Conservation (phyloP, 2,797 vertebrate genomes). For the Eurystomus glaucurus region DNA sequence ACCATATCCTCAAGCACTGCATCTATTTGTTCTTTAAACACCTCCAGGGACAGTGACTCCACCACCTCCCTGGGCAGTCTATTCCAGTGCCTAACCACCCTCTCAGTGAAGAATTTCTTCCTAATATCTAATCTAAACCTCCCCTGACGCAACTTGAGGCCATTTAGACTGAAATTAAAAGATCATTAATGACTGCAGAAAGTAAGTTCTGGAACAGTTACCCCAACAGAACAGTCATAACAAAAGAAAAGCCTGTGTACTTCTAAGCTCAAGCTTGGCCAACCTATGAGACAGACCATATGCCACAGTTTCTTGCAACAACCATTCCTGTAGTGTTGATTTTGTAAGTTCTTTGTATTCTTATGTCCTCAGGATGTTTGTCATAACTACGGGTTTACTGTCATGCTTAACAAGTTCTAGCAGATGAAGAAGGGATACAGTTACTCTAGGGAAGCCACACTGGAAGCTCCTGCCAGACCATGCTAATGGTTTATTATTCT, state of each 20-base stretch:
- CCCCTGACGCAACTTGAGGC: too few relatives aligned
- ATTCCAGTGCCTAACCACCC: too few relatives aligned
- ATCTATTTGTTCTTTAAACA: too few relatives aligned
- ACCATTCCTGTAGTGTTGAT: rapidly evolving
- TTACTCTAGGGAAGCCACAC: neutral
- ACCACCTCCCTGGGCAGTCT: too few relatives aligned
- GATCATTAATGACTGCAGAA: neutral
- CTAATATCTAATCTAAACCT: too few relatives aligned
- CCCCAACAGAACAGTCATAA: neutral
- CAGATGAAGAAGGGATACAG: neutral
- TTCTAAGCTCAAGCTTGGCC: neutral
- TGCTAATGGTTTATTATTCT: neutral
- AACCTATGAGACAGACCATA: neutral
- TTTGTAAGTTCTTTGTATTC: neutral
- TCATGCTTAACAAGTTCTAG: neutral
- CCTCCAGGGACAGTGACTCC: too few relatives aligned
- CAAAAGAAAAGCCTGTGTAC: neutral
- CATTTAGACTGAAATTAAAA: neutral
- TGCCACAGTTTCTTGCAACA: neutral
- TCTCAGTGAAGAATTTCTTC: too few relatives aligned
- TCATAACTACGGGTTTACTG: neutral
- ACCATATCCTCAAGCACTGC: too few relatives aligned
- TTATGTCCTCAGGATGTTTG: neutral
- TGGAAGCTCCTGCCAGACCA: neutral
- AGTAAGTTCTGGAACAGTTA: neutral